These are phyloP conservation scores for Strigamia maritima DNA, from an alignment of 2,888 invertebrate genomes.

Conservation along the genomic window DNA sequence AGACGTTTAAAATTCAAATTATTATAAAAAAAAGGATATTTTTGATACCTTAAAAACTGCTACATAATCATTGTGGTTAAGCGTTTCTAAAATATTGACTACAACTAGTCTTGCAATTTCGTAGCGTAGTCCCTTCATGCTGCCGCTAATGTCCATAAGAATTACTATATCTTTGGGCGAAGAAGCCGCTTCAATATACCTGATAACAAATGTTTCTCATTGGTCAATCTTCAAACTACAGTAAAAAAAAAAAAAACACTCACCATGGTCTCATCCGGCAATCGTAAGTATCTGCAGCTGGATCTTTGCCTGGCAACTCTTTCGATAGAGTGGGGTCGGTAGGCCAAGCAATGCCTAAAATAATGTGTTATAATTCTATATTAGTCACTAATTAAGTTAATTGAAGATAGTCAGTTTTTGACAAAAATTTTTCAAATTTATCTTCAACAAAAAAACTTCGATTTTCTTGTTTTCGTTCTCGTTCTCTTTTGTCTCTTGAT, in stretches of 20 bases:
- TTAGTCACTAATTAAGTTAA: no score
- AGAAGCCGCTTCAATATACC: slow-evolving; percentile 93
- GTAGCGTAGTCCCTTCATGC: slow-evolving; percentile 87
- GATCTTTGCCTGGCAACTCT: slow-evolving; percentile 1
- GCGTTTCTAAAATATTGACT: slow-evolving; percentile 81
- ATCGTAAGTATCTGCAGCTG: slow-evolving; percentile 76
- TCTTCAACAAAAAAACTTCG: no score
- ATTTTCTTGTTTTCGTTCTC: no score
- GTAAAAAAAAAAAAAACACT: no score
- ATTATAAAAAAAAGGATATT: neutral
- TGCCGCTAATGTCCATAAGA: slow-evolving; percentile 90
- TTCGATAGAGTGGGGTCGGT: slow-evolving; percentile 11
- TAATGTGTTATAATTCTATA: slow-evolving; percentile 22
- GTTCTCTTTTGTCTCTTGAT: no score
- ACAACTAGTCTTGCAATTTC: slow-evolving; percentile 90
- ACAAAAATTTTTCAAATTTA: no score
- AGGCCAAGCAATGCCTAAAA: slow-evolving; percentile 18
- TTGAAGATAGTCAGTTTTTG: no score
- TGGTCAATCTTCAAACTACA: no score
- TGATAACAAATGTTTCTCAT: slow-evolving; percentile 43
- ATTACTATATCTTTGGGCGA: slow-evolving; percentile 97
- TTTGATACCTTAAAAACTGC: slow-evolving; percentile 70
- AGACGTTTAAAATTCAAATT: neutral
- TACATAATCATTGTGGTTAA: slow-evolving; percentile 96
- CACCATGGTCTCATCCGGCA: slow-evolving; percentile 85